Conservation (phyloP, 2,797 vertebrate species). For the Spinus pinus region DNA sequence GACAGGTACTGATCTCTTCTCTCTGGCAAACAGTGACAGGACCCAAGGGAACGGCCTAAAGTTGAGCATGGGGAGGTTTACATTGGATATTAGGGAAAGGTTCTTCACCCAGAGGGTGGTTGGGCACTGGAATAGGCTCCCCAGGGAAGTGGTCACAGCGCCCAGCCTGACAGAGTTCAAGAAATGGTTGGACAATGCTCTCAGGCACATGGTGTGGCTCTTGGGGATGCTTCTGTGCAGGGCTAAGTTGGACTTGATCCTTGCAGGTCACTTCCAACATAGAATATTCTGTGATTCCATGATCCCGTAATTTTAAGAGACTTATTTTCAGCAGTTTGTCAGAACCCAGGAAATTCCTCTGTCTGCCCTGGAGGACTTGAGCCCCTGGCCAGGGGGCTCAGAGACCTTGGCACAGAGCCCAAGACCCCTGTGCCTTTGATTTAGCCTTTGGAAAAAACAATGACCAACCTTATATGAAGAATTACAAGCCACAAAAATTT, state of each 20-base stretch:
- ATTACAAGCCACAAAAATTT: too few relatives aligned
- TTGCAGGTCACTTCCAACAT: not conserved
- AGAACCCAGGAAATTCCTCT: too few relatives aligned
- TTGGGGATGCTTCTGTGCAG: not conserved
- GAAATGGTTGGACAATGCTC: not conserved
- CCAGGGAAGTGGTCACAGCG: not conserved
- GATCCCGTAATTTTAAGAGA: not conserved
- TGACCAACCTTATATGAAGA: too few relatives aligned
- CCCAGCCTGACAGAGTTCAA: not conserved
- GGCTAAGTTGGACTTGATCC: not conserved
- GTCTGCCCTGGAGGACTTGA: too few relatives aligned
- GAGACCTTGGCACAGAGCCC: too few relatives aligned
- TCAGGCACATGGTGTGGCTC: not conserved
- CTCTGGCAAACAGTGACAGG: fast-evolving
- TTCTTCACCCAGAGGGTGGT: not conserved
- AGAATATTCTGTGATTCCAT: not conserved
- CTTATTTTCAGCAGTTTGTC: not conserved
- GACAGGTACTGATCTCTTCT: not conserved
- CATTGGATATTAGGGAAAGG: not conserved
- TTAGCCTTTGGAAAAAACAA: too few relatives aligned
- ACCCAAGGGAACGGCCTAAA: fast-evolving
- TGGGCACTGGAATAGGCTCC: not conserved
- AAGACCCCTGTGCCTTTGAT: too few relatives aligned
- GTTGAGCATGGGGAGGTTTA: not conserved
- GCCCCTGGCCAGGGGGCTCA: too few relatives aligned